Conservation (phyloP, 2,797 vertebrate genomes). For the Periparus ater region DNA sequence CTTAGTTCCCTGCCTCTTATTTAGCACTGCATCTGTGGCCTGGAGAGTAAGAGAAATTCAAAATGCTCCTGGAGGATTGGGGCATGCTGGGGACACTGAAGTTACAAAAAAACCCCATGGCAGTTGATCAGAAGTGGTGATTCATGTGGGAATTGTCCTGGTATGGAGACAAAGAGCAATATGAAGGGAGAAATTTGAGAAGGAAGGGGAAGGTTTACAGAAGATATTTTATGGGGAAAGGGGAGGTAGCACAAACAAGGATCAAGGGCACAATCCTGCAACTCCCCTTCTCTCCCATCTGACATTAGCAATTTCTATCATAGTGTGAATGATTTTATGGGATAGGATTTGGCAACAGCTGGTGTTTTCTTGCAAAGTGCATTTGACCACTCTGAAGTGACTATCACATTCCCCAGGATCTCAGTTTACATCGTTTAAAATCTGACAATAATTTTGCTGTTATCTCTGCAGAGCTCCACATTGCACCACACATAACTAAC, state of each 20-base stretch:
- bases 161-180: not conserved
- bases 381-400: not conserved
- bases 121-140: not conserved
- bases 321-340: not conserved
- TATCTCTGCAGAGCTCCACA: not conserved
- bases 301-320: not conserved
- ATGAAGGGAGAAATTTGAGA: not conserved
- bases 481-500: not conserved
- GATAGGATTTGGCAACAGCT: not conserved
- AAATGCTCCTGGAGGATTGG: not conserved
- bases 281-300: not conserved
- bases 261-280: not conserved
- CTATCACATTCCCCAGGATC: not conserved
- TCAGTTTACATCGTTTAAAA: constrained; percentile 7
- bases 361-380: not conserved
- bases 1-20: not conserved
- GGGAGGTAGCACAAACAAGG: not conserved
- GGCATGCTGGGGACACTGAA: not conserved
- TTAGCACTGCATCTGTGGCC: not conserved
- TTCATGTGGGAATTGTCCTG: not conserved
- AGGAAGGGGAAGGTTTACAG: not conserved
- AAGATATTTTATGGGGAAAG: not conserved
- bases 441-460: not conserved
- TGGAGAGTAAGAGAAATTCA: not conserved
- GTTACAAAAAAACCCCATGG: not conserved